A percentile compares a stretch with the other conserved stretches of the same genome.
phyloP scores from a whole-genome alignment of 2,888 invertebrate species.

The Microctonus brassicae region DNA sequence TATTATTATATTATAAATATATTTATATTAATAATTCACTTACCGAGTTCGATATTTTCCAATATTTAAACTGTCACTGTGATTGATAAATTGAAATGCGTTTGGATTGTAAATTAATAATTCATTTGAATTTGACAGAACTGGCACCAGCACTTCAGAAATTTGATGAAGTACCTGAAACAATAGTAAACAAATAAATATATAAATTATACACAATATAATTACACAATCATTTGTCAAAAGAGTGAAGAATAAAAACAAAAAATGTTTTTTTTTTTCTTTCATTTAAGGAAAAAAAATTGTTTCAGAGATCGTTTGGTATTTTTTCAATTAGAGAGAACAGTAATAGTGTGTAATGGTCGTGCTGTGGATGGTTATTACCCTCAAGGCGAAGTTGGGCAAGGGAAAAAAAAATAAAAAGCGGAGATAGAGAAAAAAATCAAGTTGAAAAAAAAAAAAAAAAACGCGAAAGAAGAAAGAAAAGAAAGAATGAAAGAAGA shows the following conservation, averaged over 20 bases:
- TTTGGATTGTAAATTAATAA: constrained; percentile 83
- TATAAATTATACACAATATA: too few relatives aligned
- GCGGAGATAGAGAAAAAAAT: constrained; percentile 34
- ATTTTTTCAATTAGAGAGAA: constrained; percentile 34
- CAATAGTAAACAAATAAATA: too few relatives aligned
- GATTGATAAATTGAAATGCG: constrained; percentile 83
- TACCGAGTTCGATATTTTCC: constrained; percentile 82
- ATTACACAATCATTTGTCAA: neutral
- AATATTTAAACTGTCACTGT: constrained; percentile 82
- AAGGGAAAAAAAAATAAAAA: neutral
- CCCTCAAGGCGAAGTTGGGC: neutral
- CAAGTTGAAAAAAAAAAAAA: constrained; percentile 51
- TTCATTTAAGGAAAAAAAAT: neutral
- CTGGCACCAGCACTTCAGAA: constrained; percentile 87
- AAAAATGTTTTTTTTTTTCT: neutral
- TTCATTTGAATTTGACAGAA: constrained; percentile 74
- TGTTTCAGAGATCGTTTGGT: constrained; percentile 19
- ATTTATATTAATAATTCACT: constrained; percentile 45
- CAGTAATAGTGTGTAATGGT: constrained; percentile 26
- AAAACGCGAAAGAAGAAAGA: constrained; percentile 34
- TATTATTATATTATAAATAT: neutral
- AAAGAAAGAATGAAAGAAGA: constrained; percentile 13
- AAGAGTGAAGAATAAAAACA: constrained; percentile 7
- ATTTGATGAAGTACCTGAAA: constrained; percentile 87
- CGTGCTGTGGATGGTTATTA: constrained; percentile 27